phyloP scores from a whole-genome alignment of 2,797 vertebrate genomes.

The Natrix natrix region DNA sequence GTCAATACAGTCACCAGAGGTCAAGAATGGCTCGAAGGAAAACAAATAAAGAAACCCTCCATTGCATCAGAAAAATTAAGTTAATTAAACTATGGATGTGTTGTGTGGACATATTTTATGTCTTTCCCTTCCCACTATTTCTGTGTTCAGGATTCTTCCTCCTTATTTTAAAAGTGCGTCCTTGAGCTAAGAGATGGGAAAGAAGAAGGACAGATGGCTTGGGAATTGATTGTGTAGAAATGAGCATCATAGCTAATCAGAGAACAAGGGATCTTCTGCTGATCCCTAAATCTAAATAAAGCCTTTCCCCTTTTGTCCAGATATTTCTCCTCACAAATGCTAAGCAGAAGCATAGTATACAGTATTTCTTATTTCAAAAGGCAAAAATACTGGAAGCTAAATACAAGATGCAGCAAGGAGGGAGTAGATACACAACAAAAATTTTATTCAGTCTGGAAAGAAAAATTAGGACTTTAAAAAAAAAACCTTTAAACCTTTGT shows the following conservation, averaged over 20 bases:
- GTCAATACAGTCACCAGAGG: not conserved
- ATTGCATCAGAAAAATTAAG: not conserved
- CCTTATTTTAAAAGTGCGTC: not conserved
- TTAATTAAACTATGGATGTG: not conserved
- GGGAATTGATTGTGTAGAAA: not conserved
- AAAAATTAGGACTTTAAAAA: not conserved
- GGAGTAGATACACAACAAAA: not conserved
- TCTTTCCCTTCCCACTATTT: not conserved
- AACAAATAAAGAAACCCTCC: not conserved
- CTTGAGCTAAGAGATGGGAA: not conserved
- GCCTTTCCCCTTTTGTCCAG: not conserved
- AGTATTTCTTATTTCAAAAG: not conserved
- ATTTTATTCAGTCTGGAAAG: not conserved
- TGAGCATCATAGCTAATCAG: not conserved
- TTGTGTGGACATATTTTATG: not conserved
- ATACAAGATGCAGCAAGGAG: not conserved
- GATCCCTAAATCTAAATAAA: not conserved
- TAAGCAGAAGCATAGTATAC: not conserved
- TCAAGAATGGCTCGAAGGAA: not conserved
- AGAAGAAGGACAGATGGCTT: not conserved
- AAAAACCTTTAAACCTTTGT: not conserved
- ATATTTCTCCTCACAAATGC: not conserved
- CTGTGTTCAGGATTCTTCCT: not conserved
- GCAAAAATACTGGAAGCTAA: not conserved
- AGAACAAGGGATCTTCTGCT: not conserved